Conservation (phyloP, 2,888 invertebrate species). For the Hirtodrosophila cameraria region DNA sequence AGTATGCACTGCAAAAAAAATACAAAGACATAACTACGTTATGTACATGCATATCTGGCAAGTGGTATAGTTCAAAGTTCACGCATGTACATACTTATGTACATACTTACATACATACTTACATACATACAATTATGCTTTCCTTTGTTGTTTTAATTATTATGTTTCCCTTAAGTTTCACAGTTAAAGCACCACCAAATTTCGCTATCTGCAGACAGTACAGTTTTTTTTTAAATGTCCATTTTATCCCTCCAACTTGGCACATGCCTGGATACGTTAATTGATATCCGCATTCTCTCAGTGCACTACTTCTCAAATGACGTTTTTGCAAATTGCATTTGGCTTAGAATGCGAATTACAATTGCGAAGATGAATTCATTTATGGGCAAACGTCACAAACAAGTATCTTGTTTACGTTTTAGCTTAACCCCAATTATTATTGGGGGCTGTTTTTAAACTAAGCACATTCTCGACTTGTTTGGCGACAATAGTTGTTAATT, state of each 20-base stretch:
- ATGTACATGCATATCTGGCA: slow-evolving; percentile 4
- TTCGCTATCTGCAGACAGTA: slow-evolving; percentile 17
- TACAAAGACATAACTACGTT: background rate
- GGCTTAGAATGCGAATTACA: slow-evolving; percentile 6
- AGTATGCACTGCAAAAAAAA: background rate
- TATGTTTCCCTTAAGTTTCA: slow-evolving; percentile 4
- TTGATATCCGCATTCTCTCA: slow-evolving; percentile 25
- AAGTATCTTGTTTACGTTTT: slow-evolving; percentile 51
- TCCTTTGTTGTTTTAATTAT: slow-evolving; percentile 8
- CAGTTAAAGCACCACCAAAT: slow-evolving; percentile 42
- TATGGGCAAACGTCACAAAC: slow-evolving; percentile 49
- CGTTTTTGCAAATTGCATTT: slow-evolving; percentile 32
- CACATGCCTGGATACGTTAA: background rate
- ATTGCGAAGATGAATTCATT: slow-evolving; percentile 29
- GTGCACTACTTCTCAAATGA: slow-evolving; percentile 21
- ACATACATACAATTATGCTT: slow-evolving; percentile 1
- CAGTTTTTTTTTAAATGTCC: slow-evolving; percentile 26
- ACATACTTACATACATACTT: slow-evolving; percentile 2
- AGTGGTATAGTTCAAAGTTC: background rate
- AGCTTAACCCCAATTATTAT: slow-evolving; percentile 16
- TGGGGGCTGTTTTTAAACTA: slow-evolving; percentile 10
- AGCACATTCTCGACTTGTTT: slow-evolving; percentile 20
- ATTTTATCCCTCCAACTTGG: background rate
- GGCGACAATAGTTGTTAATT: slow-evolving; percentile 46
- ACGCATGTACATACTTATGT: background rate